Percentiles rank a stretch among this genome's conserved stretches.
Evolutionary conservation across 2,888 invertebrate genomes (phyloP).

Genomic region (Drosophila vallismaia): DNA sequence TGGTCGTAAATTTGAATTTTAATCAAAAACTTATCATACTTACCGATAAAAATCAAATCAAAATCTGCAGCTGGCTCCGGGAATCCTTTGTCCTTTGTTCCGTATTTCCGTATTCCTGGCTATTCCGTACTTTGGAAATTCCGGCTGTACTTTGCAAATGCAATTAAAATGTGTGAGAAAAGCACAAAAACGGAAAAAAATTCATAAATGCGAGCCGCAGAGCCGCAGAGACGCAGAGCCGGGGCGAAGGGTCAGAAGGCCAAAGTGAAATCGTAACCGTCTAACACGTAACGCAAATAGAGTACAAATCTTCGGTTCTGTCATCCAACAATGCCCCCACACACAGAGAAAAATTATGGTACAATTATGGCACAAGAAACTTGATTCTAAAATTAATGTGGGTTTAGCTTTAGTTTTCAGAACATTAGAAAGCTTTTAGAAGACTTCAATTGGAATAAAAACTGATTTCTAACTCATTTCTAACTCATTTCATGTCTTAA

Average conservation of each 20-base stretch:
- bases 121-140: slow-evolving; percentile 1
- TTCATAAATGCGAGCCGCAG: slow-evolving; percentile 19
- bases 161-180: slow-evolving; percentile 13
- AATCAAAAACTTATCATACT: background rate
- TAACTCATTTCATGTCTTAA: too few species aligned
- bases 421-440: too few species aligned
- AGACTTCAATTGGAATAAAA: too few species aligned
- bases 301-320: slow-evolving; percentile 11
- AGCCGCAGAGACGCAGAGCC: slow-evolving; percentile 16
- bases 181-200: background rate
- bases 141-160: slow-evolving; percentile 21
- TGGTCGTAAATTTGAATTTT: background rate
- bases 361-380: too few species aligned
- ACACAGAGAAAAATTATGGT: background rate
- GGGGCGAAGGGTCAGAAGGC: slow-evolving; percentile 28
- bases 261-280: slow-evolving; percentile 68
- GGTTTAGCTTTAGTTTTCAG: too few species aligned
- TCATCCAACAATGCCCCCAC: background rate
- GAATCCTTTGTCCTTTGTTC: slow-evolving; percentile 12
- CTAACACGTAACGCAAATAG: slow-evolving; percentile 71
- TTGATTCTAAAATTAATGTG: too few species aligned
- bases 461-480: too few species aligned
- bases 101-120: background rate
- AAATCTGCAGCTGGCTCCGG: background rate
- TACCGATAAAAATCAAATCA: background rate